Base-by-base conservation (phyloP, 2,113 vertebrate genomes). In the Pseudopodoces humilis region DNA sequence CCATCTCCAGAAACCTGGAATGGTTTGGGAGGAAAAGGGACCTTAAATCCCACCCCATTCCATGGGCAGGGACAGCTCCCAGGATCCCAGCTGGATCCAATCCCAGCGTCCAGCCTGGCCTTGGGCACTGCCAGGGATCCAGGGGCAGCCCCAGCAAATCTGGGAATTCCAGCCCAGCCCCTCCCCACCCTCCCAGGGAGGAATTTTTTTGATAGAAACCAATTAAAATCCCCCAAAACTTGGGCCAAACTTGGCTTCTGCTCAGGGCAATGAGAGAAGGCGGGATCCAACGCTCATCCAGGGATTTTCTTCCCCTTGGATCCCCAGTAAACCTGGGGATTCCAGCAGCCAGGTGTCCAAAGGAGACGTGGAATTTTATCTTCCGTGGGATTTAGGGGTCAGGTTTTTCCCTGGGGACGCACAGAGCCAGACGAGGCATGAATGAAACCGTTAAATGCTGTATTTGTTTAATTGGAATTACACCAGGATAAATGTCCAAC, bases 391-490 rank as follows among this genome's bases (percentile, higher is more conserved):
- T 79, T 37, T 3, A 4, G 24, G 72, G 16, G 1, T 16, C 13
- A 4, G 50, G 19, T 2, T 58, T 64, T 69, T 8, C 19, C 7
- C 2, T 41, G 3, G 71, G 1, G 15, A 70, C 1, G 59, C 63
- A 72, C 27, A 43, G n/a, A 89, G 68, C 37, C 37, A 16, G 44
- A 3, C 3, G 72, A 85, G 59, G 30, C 35, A 0, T 9, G 5
- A 13, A 23, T 60, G 13, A 74, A 96, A 86, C 90, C 65, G 92
- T 92, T 94, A 82, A n/a, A 55, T 84, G 96, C 91, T 79, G 75
- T 91, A 91, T 44, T 96, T 91, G 86, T 98, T 98, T 98, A 98
- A 98, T 98, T 91, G 97, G 83, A 97, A 95, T 97, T 97, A 97
- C 94, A 96, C 95, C 56, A 91, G 86, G 96, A 96, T 96, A 95